phyloP scores from a whole-genome alignment of 2,797 vertebrate species.

The Heterohyrax brucei region DNA sequence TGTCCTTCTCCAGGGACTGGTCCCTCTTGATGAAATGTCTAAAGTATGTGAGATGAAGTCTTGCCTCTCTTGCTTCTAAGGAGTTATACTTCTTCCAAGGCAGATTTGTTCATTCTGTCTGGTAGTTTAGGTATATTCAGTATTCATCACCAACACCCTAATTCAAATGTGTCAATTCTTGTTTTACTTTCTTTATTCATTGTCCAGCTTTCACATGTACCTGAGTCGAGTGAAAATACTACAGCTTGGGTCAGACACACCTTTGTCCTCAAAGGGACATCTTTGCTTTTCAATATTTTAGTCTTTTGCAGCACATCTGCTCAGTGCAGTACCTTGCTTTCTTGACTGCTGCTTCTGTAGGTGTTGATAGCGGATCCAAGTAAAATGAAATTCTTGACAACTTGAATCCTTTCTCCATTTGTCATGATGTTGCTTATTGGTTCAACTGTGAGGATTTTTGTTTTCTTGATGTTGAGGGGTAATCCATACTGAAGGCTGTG shows the following conservation, averaged over 20 bases:
- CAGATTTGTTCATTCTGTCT: not conserved
- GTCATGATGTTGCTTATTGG: too few species aligned
- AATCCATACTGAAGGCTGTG: too few species aligned
- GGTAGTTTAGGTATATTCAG: not conserved
- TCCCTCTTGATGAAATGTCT: not conserved
- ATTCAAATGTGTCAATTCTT: not conserved
- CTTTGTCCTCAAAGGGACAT: too few species aligned
- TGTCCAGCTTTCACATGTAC: not conserved
- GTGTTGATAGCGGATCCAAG: not conserved
- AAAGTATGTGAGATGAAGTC: not conserved
- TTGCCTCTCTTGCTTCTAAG: too few species aligned
- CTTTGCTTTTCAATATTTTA: too few species aligned
- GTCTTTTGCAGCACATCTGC: too few species aligned
- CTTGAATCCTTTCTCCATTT: not conserved
- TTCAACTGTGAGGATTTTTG: too few species aligned
- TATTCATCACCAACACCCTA: not conserved
- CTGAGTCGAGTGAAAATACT: too few species aligned
- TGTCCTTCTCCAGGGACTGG: not conserved
- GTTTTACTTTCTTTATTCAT: not conserved
- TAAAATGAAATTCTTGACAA: too few species aligned
- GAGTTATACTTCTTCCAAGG: not conserved
- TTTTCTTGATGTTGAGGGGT: too few species aligned
- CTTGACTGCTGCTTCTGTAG: not conserved
- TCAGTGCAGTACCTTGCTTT: not conserved
- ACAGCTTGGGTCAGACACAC: too few species aligned